phyloP scores from a whole-genome alignment of 2,888 invertebrate species.

The Zygaena filipendulae region DNA sequence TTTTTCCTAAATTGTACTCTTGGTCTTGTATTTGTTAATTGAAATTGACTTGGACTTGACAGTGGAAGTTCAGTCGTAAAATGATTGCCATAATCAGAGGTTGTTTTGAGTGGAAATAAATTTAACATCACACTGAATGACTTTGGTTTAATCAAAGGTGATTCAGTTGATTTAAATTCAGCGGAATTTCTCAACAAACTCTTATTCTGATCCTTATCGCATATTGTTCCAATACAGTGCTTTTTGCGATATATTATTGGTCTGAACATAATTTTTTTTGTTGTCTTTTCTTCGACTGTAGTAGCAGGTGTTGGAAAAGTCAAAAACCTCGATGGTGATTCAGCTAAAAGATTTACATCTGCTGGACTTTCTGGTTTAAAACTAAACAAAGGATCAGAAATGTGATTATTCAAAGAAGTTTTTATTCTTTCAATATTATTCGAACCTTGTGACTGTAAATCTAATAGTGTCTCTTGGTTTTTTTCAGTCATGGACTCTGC shows the following conservation, averaged over 20 bases:
- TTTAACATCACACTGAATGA: constrained; percentile 75
- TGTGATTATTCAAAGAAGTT: constrained; percentile 36
- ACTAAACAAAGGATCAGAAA: constrained; percentile 73
- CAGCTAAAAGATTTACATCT: constrained; percentile 78
- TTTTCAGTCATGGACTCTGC: constrained; percentile 34
- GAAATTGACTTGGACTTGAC: constrained; percentile 41
- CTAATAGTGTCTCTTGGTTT: too few relatives aligned
- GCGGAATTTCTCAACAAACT: too few relatives aligned
- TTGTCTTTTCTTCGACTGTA: constrained; percentile 19
- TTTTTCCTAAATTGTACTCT: constrained; percentile 45
- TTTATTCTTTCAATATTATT: constrained; percentile 25
- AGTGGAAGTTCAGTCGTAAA: too few relatives aligned
- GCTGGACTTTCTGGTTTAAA: constrained; percentile 80
- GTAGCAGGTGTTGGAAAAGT: constrained; percentile 25
- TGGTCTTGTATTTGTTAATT: constrained; percentile 44
- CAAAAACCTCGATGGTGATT: constrained; percentile 45
- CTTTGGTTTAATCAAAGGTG: too few relatives aligned
- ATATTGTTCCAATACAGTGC: constrained; percentile 27
- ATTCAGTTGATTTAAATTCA: too few relatives aligned
- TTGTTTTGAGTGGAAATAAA: constrained; percentile 65
- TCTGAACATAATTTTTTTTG: constrained; percentile 32
- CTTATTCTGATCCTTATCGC: constrained; percentile 24
- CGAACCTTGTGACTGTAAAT: constrained; percentile 23
- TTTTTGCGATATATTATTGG: constrained; percentile 27
- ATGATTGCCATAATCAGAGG: too few relatives aligned